Conservation (phyloP, 2,113 vertebrate species). For the Rattus rattus region DNA sequence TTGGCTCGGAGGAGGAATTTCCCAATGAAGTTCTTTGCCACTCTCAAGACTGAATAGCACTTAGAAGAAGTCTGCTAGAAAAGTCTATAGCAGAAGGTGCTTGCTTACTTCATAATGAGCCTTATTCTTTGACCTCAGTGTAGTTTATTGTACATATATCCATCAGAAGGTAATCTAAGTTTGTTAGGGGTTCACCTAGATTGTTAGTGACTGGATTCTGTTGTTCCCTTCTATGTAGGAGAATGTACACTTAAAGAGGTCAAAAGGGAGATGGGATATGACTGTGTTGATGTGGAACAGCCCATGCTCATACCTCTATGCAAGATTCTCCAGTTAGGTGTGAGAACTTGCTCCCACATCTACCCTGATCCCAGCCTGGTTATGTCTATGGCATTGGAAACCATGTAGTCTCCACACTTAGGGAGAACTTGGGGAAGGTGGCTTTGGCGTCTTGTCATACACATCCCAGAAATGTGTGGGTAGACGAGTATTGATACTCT, state of each 20-base stretch:
- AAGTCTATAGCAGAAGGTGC: conserved; percentile 12
- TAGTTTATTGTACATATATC: conserved; percentile 39
- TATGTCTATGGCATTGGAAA: neutral
- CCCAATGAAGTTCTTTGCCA: conserved; percentile 43
- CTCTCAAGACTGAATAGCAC: conserved; percentile 32
- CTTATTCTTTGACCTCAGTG: conserved; percentile 36
- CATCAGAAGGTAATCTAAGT: conserved; percentile 31
- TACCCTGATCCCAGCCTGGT: neutral
- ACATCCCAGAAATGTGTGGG: neutral
- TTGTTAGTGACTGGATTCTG: conserved; percentile 7
- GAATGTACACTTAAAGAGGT: neutral
- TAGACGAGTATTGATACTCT: neutral
- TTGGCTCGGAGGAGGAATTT: conserved; percentile 47
- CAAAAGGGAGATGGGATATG: neutral
- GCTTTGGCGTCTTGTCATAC: neutral
- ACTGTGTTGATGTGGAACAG: neutral
- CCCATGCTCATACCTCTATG: neutral
- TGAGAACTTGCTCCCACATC: neutral
- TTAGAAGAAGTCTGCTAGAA: conserved; percentile 47
- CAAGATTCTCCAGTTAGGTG: neutral
- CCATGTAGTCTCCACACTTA: neutral
- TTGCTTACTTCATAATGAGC: conserved; percentile 37
- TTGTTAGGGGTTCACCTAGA: conserved; percentile 36
- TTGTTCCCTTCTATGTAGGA: neutral
- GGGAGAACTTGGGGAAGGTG: neutral